A percentile compares a stretch with the other conserved stretches of the same genome.
Conservation (phyloP, 2,113 vertebrate species). For the Ciconia boyciana region DNA sequence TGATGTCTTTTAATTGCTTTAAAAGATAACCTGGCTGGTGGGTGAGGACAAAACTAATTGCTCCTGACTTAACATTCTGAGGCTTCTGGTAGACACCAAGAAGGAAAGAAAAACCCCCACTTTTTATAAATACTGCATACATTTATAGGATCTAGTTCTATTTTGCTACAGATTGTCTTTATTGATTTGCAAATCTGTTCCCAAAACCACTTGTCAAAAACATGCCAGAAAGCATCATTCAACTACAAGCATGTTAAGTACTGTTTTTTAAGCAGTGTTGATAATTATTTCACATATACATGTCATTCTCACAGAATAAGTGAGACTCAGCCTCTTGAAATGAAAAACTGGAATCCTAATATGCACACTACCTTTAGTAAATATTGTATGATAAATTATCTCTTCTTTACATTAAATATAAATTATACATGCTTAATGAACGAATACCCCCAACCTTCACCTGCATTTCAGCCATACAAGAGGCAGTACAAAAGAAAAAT, state of each 20-base stretch:
- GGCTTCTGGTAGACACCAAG: background rate
- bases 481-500: background rate
- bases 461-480: background rate
- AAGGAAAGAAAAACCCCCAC: fast-evolving
- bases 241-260: background rate
- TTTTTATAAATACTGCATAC: background rate
- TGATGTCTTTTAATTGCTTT: background rate
- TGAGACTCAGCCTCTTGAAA: background rate
- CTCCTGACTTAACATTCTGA: background rate
- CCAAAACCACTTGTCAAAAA: background rate
- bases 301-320: background rate
- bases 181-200: background rate
- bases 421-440: background rate
- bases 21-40: background rate
- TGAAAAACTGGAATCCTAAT: background rate
- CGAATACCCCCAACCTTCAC: background rate
- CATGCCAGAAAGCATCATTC: background rate
- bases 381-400: background rate
- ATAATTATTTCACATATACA: background rate
- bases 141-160: background rate
- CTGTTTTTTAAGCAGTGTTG: background rate
- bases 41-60: background rate
- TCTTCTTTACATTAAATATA: background rate
- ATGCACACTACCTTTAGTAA: background rate
- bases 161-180: background rate